These are phyloP conservation scores for Himalopsyche phryganea DNA, from an alignment of 1,140 invertebrate species.

Conservation along the genomic window DNA sequence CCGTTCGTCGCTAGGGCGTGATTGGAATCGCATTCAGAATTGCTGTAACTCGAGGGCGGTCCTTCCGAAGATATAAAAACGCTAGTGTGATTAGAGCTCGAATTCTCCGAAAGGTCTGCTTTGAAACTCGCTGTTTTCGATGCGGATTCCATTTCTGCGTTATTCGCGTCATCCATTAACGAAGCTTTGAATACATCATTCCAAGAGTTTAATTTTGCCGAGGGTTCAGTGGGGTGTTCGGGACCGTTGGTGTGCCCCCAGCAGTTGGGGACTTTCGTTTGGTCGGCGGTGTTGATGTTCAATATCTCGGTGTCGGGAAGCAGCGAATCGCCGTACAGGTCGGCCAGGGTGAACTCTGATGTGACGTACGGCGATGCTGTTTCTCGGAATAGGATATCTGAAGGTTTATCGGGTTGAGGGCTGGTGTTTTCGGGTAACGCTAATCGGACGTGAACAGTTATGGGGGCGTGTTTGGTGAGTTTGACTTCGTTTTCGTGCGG, in stretches of 20 bases:
- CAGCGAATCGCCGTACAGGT: constrained; percentile 41
- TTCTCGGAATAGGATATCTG: constrained; percentile 42
- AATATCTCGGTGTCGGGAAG: constrained; percentile 34
- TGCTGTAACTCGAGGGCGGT: constrained; percentile 9
- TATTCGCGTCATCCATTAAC: too few species aligned
- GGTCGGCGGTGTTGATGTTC: constrained; percentile 7
- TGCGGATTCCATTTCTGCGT: too few species aligned
- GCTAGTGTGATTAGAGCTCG: constrained; percentile 27
- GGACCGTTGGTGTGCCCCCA: constrained; percentile 26
- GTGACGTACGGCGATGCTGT: constrained; percentile 49
- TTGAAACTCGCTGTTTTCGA: constrained; percentile 3
- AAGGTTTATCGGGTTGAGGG: constrained; percentile 37
- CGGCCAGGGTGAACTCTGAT: constrained; percentile 47
- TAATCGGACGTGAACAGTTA: constrained; percentile 53
- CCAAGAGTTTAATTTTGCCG: neutral
- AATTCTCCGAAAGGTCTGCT: constrained; percentile 12
- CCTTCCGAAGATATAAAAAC: constrained; percentile 28
- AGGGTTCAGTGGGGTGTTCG: neutral
- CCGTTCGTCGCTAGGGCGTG: constrained; percentile 22
- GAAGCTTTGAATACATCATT: too few species aligned
- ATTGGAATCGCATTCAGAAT: constrained; percentile 18
- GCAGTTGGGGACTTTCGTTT: neutral
- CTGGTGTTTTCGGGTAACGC: constrained; percentile 37
- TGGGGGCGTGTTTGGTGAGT: constrained; percentile 53
- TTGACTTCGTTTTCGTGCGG: constrained; percentile 43